Conservation (phyloP, 2,888 invertebrate genomes). For the Onchidella celtica region DNA sequence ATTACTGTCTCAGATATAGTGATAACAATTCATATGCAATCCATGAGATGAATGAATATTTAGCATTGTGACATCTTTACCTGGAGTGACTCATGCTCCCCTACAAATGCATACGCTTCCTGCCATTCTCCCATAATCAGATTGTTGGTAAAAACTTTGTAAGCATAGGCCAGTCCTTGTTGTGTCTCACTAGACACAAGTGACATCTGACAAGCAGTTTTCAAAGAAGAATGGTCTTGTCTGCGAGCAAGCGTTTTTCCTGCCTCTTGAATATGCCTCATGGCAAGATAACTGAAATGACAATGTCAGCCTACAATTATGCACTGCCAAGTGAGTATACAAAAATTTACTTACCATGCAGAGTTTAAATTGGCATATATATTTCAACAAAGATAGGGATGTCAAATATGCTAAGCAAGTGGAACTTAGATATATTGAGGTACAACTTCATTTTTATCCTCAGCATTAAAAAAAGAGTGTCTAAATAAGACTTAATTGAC, state of each 20-base stretch:
- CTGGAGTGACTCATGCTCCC: conserved; percentile 67
- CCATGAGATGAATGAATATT: no score
- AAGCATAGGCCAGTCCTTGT: conserved; percentile 70
- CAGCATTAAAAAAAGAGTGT: no score
- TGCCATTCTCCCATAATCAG: conserved; percentile 71
- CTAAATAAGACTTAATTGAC: no score
- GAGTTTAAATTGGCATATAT: background rate
- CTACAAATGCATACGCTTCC: conserved; percentile 64
- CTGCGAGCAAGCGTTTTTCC: conserved; percentile 84
- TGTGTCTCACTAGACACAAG: conserved; percentile 69
- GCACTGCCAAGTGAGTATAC: no score
- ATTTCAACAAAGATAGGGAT: background rate
- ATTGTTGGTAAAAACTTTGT: conserved; percentile 70
- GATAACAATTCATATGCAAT: no score
- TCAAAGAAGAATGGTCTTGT: conserved; percentile 82
- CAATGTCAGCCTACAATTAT: no score
- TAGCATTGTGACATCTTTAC: no score
- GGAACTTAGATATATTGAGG: background rate
- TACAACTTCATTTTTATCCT: no score
- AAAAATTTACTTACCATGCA: background rate
- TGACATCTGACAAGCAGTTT: conserved; percentile 85
- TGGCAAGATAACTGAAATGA: conserved; percentile 82
- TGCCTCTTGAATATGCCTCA: conserved; percentile 84
- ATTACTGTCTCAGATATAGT: no score
- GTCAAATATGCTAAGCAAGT: background rate